Conservation (phyloP, 2,888 invertebrate species). For the Chironomus tentans region DNA sequence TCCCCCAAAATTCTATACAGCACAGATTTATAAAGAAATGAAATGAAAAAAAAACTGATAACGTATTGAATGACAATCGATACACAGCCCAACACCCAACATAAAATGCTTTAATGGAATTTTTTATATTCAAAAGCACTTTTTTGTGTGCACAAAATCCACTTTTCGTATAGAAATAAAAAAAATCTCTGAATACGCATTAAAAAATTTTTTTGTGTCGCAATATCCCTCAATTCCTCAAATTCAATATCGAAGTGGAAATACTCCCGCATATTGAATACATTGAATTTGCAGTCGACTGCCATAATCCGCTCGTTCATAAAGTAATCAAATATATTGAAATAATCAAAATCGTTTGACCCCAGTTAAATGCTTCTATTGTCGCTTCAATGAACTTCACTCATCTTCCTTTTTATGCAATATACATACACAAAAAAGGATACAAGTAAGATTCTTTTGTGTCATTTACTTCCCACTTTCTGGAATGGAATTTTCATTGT, state of each 20-base stretch:
- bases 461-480: not conserved
- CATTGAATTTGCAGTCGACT: not conserved
- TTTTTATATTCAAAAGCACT: not conserved
- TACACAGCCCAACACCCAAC: not conserved
- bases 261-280: too few species aligned
- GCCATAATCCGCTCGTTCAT: constrained; percentile 22
- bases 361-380: constrained; percentile 17
- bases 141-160: not conserved
- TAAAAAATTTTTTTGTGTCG: not conserved
- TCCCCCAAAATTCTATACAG: too few species aligned
- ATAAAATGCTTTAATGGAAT: constrained; percentile 3
- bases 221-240: too few species aligned
- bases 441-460: constrained; percentile 1
- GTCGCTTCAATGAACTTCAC: not conserved
- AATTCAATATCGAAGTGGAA: too few species aligned
- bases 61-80: not conserved
- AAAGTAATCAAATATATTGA: constrained; percentile 27
- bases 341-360: constrained; percentile 26
- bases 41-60: too few species aligned
- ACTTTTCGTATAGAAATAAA: not conserved
- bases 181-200: constrained; percentile 7
- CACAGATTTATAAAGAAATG: too few species aligned
- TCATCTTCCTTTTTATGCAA: not conserved
- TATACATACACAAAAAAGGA: not conserved
- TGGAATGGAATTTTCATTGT: not conserved